A percentile compares a stretch with the other conserved stretches of the same genome.
Evolutionary conservation across 2,113 vertebrate species (phyloP).

Genomic region (Bolborhynchus lineola): DNA sequence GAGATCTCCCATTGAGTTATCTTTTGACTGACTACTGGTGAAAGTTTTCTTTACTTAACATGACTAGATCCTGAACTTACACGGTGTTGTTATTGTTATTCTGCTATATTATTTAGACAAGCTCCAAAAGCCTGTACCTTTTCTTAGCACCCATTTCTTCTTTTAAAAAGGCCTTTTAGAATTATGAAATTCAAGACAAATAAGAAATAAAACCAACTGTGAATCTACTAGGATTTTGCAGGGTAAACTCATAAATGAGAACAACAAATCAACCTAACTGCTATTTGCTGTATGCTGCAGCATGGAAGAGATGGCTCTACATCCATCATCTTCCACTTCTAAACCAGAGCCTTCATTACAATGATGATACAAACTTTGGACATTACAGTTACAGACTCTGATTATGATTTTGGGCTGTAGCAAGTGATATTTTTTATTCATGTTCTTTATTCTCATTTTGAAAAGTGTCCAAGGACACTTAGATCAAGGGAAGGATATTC

Average conservation of each 20-base stretch:
- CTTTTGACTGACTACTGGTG: not conserved
- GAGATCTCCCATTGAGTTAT: constrained; percentile 11
- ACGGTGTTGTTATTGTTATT: not conserved
- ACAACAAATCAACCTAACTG: not conserved
- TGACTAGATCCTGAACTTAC: not conserved
- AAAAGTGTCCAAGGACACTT: not conserved
- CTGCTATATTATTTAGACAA: not conserved
- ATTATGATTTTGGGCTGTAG: not conserved
- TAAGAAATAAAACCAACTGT: not conserved
- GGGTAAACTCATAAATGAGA: not conserved
- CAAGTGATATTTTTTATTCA: not conserved
- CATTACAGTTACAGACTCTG: not conserved
- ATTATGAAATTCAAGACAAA: not conserved
- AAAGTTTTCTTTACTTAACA: not conserved
- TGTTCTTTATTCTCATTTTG: not conserved
- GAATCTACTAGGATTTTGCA: not conserved
- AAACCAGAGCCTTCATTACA: not conserved
- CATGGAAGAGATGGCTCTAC: not conserved
- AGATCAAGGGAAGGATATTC: not conserved
- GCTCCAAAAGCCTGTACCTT: not conserved
- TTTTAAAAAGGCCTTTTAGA: not conserved
- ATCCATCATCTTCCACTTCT: not conserved
- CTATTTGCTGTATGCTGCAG: not conserved
- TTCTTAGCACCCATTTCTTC: not conserved
- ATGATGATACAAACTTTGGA: not conserved